These are phyloP conservation scores for Harpegnathos saltator DNA, from an alignment of 1,140 invertebrate species.

Conservation along the genomic window DNA sequence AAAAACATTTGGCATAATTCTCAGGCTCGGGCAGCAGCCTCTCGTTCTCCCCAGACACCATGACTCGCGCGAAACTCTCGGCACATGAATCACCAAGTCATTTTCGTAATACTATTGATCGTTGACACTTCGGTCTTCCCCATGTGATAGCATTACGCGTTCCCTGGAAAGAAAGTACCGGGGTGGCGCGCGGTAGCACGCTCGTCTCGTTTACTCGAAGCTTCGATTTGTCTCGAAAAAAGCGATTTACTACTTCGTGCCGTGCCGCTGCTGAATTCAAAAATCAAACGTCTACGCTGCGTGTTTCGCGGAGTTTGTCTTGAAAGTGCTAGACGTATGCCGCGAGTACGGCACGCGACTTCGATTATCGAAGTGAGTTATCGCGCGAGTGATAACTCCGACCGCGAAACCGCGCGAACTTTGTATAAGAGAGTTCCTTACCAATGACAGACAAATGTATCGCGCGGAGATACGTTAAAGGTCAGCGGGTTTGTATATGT, in stretches of 20 bases:
- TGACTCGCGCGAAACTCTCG: slow-evolving; percentile 76
- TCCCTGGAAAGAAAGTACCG: slow-evolving; percentile 37
- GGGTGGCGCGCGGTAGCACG: slow-evolving; percentile 3
- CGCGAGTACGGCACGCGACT: slow-evolving; percentile 57
- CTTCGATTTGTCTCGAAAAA: not conserved
- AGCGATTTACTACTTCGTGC: slow-evolving; percentile 9
- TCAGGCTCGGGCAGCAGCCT: slow-evolving; percentile 87
- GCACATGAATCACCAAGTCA: slow-evolving; percentile 81
- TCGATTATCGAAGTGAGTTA: slow-evolving; percentile 64
- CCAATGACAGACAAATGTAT: too few species aligned
- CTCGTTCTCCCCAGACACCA: slow-evolving; percentile 82
- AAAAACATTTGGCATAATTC: slow-evolving; percentile 87
- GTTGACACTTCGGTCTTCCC: slow-evolving; percentile 78
- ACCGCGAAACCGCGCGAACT: slow-evolving; percentile 38
- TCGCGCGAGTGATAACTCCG: slow-evolving; percentile 8
- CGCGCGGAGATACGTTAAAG: too few species aligned
- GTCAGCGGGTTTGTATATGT: too few species aligned
- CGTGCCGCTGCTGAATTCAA: slow-evolving; percentile 24
- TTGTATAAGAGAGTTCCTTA: not conserved
- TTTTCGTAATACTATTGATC: slow-evolving; percentile 85
- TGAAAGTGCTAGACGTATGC: slow-evolving; percentile 56
- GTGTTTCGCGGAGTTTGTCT: slow-evolving; percentile 66
- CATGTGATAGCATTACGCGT: slow-evolving; percentile 78
- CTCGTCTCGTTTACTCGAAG: not conserved
- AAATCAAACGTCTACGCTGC: slow-evolving; percentile 52